Base-by-base conservation (phyloP, 2,113 vertebrate genomes). In the Neotoma lepida region DNA sequence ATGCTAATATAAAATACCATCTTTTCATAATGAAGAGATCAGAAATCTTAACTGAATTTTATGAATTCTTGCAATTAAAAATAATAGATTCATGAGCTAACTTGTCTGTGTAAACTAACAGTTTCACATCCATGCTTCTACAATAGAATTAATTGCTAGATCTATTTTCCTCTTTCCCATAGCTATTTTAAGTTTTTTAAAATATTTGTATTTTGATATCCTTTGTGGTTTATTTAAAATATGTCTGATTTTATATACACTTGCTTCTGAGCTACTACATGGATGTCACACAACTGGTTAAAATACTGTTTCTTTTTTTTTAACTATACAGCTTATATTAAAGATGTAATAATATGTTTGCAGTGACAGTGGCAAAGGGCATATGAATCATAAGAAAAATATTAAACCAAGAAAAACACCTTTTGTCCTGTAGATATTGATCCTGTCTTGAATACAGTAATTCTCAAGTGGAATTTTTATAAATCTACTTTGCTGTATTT, bases 191-290 rank as follows among this genome's bases (percentile, higher is more conserved):
- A 94, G 41, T 87, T 77, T 66, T 49, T 51, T 76, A 86, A 85
- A 73, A n/a, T 46, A 35, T 54, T 66, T 87, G 13, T 88, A 56
- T 94, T 95, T 97, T 91, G 82, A 77, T 35, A 81, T 10, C 10
- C 9, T 89, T 94, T 49, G 20, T 94, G 20, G 70, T 92, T 90
- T 97, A 9, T 92, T 97, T 94, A 17, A 81, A 97, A 76, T 76
- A 61, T 82, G 30, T 78, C 54, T 90, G 61, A 35, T 90, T 92
- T 84, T 73, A 84, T 93, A 89, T 35, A 86, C 88, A 71, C 51
- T 94, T 80, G 49, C 24, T 89, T 96, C 39, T 86, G 41, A 94
- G 78, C 70, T 89, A 70, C 30, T 97, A 54, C 33, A 41, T 85
- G 9, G 17, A 39, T 86, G 39, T 68, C 82, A 86, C 46, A 86